Evolutionary conservation across 2,888 invertebrate species (phyloP).

Genomic region (Phalera bucephala): DNA sequence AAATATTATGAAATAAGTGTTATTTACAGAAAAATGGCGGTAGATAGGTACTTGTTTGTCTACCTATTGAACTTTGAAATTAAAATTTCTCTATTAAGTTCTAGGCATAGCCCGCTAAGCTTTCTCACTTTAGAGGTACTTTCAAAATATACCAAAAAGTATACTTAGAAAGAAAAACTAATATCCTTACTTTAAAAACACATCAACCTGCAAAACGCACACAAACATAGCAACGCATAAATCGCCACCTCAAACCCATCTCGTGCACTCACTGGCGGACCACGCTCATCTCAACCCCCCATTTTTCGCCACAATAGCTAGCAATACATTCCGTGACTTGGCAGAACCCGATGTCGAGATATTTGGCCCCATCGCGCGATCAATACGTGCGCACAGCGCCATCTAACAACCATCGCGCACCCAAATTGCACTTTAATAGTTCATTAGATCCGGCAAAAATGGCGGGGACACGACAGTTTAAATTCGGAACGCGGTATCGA

Average conservation of each 20-base stretch:
- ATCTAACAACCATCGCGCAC: constrained; percentile 78
- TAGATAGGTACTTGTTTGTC: too few species aligned
- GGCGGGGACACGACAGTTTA: constrained; percentile 78
- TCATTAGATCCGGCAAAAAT: constrained; percentile 82
- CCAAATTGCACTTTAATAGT: constrained; percentile 83
- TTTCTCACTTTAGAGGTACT: too few species aligned
- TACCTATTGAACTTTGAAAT: too few species aligned
- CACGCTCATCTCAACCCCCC: constrained; percentile 64
- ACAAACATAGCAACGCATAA: too few species aligned
- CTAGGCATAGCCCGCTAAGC: too few species aligned
- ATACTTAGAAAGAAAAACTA: too few species aligned
- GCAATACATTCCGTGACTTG: constrained; percentile 83
- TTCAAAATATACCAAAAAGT: too few species aligned
- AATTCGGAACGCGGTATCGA: constrained; percentile 78
- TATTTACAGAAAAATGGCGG: too few species aligned
- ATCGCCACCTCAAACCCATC: constrained; percentile 24
- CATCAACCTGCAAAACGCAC: too few species aligned
- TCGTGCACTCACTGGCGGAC: constrained; percentile 35
- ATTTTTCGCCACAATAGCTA: constrained; percentile 80
- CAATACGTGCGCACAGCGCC: constrained; percentile 80
- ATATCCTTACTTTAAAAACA: too few species aligned
- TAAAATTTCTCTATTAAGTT: too few species aligned
- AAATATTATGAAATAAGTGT: too few species aligned
- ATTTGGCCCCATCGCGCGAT: constrained; percentile 72
- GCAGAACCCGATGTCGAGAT: constrained; percentile 73